Conservation (phyloP, 2,888 invertebrate genomes). For the Caenorhabditis japonica region DNA sequence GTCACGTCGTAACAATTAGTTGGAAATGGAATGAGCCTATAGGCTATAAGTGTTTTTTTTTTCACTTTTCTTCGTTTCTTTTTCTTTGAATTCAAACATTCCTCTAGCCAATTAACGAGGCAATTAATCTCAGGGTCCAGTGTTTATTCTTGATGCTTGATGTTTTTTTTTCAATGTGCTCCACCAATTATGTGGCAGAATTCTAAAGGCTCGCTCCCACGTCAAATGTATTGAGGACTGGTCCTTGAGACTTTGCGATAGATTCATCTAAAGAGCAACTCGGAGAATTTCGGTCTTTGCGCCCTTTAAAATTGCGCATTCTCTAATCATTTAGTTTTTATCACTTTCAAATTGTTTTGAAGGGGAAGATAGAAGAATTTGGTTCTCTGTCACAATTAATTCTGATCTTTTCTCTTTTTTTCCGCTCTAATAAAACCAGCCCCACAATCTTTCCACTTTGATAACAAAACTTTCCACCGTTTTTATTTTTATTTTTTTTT, state of each 20-base stretch:
- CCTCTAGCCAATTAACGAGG: slow-evolving; percentile 36
- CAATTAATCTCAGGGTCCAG: slow-evolving; percentile 17
- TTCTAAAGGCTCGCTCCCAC: no score
- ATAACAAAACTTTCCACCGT: slow-evolving; percentile 7
- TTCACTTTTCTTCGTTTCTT: slow-evolving; percentile 6
- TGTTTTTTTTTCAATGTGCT: neutral
- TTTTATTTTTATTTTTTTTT: slow-evolving; percentile 9
- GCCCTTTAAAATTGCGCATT: no score
- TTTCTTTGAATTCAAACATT: neutral
- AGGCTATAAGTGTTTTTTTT: no score
- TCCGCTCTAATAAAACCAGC: neutral
- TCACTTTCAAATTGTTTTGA: no score
- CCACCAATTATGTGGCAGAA: neutral
- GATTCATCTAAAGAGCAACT: no score
- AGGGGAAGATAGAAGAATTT: no score
- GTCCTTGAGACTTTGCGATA: no score
- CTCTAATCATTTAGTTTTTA: no score
- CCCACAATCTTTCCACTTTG: neutral
- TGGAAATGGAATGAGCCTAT: slow-evolving; percentile 33
- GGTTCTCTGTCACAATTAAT: slow-evolving; percentile 27
- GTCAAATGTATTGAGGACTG: no score
- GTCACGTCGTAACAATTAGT: slow-evolving; percentile 45
- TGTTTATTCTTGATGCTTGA: neutral
- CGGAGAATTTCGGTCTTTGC: no score
- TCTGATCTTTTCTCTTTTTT: slow-evolving; percentile 8